Base-by-base conservation (phyloP, 1,140 invertebrate genomes). In the Neuroterus valhalla region DNA sequence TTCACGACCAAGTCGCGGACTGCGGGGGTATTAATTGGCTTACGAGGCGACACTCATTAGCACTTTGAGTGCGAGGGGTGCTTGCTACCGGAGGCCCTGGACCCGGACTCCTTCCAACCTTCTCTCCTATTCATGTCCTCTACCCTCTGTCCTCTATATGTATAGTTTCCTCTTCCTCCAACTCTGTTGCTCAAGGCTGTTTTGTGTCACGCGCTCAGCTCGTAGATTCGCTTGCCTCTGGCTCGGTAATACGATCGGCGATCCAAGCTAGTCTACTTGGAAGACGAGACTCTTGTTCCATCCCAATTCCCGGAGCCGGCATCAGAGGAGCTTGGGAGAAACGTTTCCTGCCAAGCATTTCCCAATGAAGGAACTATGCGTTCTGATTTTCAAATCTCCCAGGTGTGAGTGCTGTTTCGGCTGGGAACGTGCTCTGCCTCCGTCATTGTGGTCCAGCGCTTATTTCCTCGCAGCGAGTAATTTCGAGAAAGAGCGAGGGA, bases 1-100 rank as follows among this genome's bases (percentile, higher is more conserved):
- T 69, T 71, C 38, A 52, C 14, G 67, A 45, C 68, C 74, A 66
- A 50, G 68, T 66, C 71, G 70, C 68, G 70, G 17, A 52, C 68
- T 21, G 70, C 21, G 66, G 81, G 79, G 86, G 87, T 86, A 90
- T 90, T 89, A 90, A 90, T 90, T 90, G 88, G 89, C 88, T 90
- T 90, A 89, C 87, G 87, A 87, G 87, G 87, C 86, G 88, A 89
- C 88, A 88, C 87, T 90, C 88, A 90, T 89, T 89, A 90, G 88
- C 88, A 90, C 88, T 89, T 89, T 88, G 86, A 88, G 85, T 83
- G 83, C 83, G 81, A 83, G 81, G 82, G 75, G 76, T 21, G 72
- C 67, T 77, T 21, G 72, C 67, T 77, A 67, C 74, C 52, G 74
- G 76, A 73, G 76, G 66, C 72, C 72, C 12, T 55, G 73, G 76